A percentile compares a stretch with the other conserved stretches of the same genome.
Evolutionary conservation across 2,797 vertebrate species (phyloP).

Genomic region (Arnoldichthys spilopterus): DNA sequence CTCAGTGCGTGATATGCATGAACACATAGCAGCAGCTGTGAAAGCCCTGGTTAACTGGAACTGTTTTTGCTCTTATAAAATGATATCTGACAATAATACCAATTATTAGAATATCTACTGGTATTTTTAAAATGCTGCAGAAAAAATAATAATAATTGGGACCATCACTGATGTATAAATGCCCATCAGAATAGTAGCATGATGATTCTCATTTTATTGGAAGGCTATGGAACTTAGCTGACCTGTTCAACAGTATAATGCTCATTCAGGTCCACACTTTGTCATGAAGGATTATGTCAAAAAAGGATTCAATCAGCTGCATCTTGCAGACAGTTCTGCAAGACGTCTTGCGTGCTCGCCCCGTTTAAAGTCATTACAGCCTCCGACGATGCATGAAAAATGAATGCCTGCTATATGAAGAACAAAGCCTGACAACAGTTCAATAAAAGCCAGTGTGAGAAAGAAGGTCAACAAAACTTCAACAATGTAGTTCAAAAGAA

Average conservation of each 20-base stretch:
- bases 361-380: constrained; percentile 32
- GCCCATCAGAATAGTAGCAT: no score
- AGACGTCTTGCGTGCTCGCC: constrained; percentile 4
- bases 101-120: no score
- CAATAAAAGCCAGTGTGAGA: constrained; percentile 4
- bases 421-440: constrained; percentile 10
- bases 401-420: constrained; percentile 7
- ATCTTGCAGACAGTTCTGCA: constrained; percentile 32
- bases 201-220: no score
- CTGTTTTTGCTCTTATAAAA: no score
- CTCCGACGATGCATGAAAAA: constrained; percentile 33
- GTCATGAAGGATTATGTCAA: background rate
- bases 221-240: background rate
- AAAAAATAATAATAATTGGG: no score
- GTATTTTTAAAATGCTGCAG: no score
- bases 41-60: no score
- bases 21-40: no score
- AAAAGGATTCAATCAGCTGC: constrained; percentile 35
- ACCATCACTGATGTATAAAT: no score
- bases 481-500: background rate
- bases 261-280: background rate
- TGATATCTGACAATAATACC: no score
- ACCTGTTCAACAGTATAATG: background rate
- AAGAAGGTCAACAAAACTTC: constrained; percentile 14
- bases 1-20: no score